phyloP scores from a whole-genome alignment of 37 sponge, comb jelly and placozoan genomes.

The Halichondria panicea region DNA sequence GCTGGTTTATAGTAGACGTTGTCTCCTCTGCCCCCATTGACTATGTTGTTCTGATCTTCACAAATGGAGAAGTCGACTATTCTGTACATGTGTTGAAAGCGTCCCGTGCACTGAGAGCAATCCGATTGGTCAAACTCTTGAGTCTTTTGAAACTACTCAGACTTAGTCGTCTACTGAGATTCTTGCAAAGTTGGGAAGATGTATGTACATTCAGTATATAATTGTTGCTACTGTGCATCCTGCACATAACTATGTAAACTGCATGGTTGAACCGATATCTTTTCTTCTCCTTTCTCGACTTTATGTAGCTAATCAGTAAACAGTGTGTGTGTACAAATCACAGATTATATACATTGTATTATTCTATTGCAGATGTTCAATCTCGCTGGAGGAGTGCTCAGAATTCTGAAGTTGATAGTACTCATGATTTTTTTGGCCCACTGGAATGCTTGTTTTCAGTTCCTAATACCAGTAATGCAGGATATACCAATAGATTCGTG shows the following conservation, averaged over 20 bases:
- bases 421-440: constrained; percentile 56
- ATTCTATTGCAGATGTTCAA: constrained; percentile 1
- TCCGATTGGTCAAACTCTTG: constrained; percentile 43
- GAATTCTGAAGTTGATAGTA: constrained; percentile 43
- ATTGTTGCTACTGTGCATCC: neutral
- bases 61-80: constrained; percentile 12
- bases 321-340: too few species aligned
- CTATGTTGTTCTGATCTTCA: constrained; percentile 22
- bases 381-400: constrained; percentile 10
- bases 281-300: neutral
- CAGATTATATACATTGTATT: too few species aligned
- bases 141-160: constrained; percentile 46
- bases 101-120: constrained; percentile 41
- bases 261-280: neutral
- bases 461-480: constrained; percentile 56
- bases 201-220: constrained; percentile 15
- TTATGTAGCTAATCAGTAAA: too few species aligned
- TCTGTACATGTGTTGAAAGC: constrained; percentile 53
- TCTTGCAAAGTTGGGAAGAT: constrained; percentile 52
- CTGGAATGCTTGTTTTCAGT: constrained; percentile 69
- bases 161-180: constrained; percentile 36
- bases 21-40: constrained; percentile 51
- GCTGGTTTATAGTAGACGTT: constrained; percentile 48
- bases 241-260: neutral
- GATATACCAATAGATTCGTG: constrained; percentile 51